Conservation (phyloP, 2,888 invertebrate genomes). For the Hybos culiciformis region DNA sequence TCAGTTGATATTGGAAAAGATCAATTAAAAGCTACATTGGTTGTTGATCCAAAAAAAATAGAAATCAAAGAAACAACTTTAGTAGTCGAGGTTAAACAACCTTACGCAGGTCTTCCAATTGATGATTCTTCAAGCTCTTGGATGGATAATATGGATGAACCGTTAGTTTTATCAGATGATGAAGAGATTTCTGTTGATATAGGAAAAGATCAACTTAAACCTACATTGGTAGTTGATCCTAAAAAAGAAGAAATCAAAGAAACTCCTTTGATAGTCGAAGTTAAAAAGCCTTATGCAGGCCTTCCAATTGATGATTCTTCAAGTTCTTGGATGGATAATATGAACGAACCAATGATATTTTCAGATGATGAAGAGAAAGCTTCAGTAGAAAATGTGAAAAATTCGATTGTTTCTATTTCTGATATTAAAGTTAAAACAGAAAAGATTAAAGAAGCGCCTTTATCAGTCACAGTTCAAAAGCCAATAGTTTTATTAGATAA, state of each 20-base stretch:
- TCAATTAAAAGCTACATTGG: too few species aligned
- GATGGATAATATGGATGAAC: slow-evolving; percentile 27
- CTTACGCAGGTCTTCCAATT: slow-evolving; percentile 24
- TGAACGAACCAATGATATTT: slow-evolving; percentile 21
- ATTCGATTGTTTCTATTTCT: too few species aligned
- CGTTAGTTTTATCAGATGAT: slow-evolving; percentile 20
- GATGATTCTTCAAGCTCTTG: slow-evolving; percentile 25
- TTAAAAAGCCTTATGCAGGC: slow-evolving; percentile 14
- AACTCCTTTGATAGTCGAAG: slow-evolving; percentile 4
- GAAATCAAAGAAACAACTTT: background rate
- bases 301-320: slow-evolving; percentile 20
- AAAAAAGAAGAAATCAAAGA: background rate
- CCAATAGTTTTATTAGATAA: slow-evolving; percentile 28
- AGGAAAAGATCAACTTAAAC: background rate
- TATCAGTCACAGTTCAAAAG: slow-evolving; percentile 21
- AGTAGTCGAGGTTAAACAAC: background rate
- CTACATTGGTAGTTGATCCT: slow-evolving; percentile 4
- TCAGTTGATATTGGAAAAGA: background rate
- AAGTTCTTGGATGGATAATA: slow-evolving; percentile 21
- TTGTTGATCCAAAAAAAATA: background rate
- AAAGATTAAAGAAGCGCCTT: background rate
- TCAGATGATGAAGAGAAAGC: slow-evolving; percentile 18
- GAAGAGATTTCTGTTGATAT: background rate
- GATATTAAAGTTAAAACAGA: slow-evolving; percentile 1
- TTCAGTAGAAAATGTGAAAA: too few species aligned